A percentile compares a stretch with the other conserved stretches of the same genome.
Conservation (phyloP, 2,797 vertebrate species). For the Lophius americanus region DNA sequence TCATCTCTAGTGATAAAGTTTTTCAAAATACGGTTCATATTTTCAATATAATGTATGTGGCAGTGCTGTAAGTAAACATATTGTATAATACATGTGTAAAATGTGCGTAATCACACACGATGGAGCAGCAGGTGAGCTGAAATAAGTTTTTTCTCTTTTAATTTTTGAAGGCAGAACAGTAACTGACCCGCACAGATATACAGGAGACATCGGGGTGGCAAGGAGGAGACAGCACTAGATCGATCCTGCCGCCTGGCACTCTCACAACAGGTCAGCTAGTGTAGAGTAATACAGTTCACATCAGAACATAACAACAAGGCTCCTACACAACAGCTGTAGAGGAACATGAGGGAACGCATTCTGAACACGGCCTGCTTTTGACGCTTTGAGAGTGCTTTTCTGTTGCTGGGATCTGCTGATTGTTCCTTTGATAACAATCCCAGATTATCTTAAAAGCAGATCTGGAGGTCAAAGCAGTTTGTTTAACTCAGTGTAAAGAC, state of each 20-base stretch:
- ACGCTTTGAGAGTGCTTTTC: too few species aligned
- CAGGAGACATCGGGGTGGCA: neutral
- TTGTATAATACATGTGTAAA: too few species aligned
- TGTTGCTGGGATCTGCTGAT: neutral
- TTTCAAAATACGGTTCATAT: too few species aligned
- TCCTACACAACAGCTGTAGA: neutral
- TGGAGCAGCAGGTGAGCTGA: slow-evolving; percentile 4
- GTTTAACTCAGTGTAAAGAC: slow-evolving; percentile 8
- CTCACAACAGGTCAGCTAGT: neutral
- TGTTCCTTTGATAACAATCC: slow-evolving; percentile 11
- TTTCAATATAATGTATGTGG: too few species aligned
- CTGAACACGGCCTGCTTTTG: too few species aligned
- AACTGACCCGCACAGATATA: neutral
- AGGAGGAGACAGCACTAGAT: neutral
- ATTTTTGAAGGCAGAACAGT: neutral
- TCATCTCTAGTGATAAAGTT: too few species aligned
- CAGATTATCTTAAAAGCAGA: neutral
- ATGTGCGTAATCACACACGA: neutral
- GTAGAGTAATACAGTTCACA: neutral
- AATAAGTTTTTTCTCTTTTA: neutral
- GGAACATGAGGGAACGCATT: neutral
- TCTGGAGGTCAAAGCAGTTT: slow-evolving; percentile 1
- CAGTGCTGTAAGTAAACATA: too few species aligned
- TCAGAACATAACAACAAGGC: neutral
- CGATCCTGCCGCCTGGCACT: neutral